Conservation (phyloP, 1,140 invertebrate species). For the Metopolophium dirhodum region DNA sequence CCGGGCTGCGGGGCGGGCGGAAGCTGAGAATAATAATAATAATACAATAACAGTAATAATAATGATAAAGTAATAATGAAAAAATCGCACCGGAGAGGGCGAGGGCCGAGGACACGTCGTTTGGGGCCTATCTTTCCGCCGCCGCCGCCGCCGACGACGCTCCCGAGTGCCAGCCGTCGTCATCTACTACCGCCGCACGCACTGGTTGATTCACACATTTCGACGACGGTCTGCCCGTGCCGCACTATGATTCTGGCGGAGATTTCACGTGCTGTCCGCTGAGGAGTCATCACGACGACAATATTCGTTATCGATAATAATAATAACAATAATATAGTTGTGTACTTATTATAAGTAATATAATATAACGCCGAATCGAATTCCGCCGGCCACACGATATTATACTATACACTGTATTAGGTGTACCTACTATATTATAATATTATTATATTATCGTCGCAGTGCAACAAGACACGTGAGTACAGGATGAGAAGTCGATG, state of each 20-base stretch:
- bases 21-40: conserved; percentile 1
- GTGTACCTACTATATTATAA: rapidly evolving
- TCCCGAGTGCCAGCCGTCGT: background rate
- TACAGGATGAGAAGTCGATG: background rate
- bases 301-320: no score
- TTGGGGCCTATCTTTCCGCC: background rate
- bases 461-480: background rate
- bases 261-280: background rate
- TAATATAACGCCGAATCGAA: no score
- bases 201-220: conserved; percentile 37
- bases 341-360: no score
- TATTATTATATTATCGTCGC: background rate
- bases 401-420: background rate
- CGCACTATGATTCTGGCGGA: conserved; percentile 7
- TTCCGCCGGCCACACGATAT: background rate
- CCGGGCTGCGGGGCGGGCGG: no score
- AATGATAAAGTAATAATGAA: background rate
- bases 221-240: conserved; percentile 15
- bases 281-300: background rate
- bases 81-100: background rate
- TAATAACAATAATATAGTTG: no score
- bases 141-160: background rate
- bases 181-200: background rate
- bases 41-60: background rate
- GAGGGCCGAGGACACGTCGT: background rate